Base-by-base conservation (phyloP, 2,888 invertebrate species). In the Andrena fulva region DNA sequence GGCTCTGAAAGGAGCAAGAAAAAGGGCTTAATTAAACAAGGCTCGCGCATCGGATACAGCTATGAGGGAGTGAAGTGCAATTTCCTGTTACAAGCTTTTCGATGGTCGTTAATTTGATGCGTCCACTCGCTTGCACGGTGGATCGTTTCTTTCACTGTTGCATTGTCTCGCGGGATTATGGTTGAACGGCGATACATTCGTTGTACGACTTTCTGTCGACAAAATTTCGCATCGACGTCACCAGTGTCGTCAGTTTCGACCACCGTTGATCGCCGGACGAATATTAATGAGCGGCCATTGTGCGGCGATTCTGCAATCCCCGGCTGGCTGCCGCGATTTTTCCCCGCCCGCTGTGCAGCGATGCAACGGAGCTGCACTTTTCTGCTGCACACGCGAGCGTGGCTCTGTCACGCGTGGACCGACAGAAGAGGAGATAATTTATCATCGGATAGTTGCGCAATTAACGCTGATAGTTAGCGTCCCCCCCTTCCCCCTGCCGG, bases 361-460 rank as follows among this genome's bases (percentile, higher is more conserved):
- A 60, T 67, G 50, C 52, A 42, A 27, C 20, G 29, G 24, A 7
- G 27, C 56, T 50, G 68, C 63, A 29, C 52, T 0, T 20, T 29
- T 66, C 64, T 12, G 50, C 42, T 52, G 70, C 35, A 8, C n/a
- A 16, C 31, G n/a, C 2, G 52, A 10, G 4, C 8, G 20, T 16
- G 35, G 29, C 48, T 29, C 33, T 29, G 63, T 35, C 6, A 27
- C 63, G 80, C 80, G 63, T 52, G 76, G 68, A 80, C 59, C 68
- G 60, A 16, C 72, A 62, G 59, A 59, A 74, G 54, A 35, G 24
- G 35, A 60, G 80, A 86, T 81, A 86, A 88, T 88, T 89, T 87
- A 89, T 89, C 88, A 86, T 88, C 84, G 70, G 80, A 77, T 72
- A 63, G 77, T 89, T 88, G 78, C 88, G 88, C 69, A 83, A 89